A percentile compares a stretch with the other conserved stretches of the same genome.
Evolutionary conservation across 1,140 invertebrate species (phyloP).

Genomic region (Epicauta chinensis): DNA sequence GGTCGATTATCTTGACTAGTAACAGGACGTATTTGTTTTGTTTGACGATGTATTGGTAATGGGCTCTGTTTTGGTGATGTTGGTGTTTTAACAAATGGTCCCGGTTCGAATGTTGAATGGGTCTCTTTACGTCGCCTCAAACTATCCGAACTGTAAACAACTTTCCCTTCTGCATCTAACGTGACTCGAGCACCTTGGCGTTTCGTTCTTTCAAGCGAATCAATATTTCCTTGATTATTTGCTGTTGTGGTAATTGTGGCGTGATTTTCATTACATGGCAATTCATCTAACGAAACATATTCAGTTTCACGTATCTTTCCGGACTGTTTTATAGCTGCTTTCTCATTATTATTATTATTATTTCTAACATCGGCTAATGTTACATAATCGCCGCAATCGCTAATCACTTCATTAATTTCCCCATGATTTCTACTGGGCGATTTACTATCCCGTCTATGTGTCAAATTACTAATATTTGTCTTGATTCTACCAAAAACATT

Average conservation of each 20-base stretch:
- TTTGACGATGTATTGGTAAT: conserved; percentile 40
- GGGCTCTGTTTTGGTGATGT: conserved; percentile 44
- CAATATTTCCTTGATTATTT: conserved; percentile 37
- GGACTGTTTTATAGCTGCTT: conserved; percentile 47
- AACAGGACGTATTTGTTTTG: conserved; percentile 43
- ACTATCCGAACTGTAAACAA: conserved; percentile 85
- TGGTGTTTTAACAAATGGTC: conserved; percentile 59
- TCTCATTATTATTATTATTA: conserved; percentile 59
- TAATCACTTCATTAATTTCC: conserved; percentile 42
- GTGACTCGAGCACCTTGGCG: conserved; percentile 73
- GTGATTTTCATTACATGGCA: conserved; percentile 52
- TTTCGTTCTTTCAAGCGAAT: conserved; percentile 44
- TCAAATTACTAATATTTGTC: conserved; percentile 51
- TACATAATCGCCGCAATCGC: conserved; percentile 73
- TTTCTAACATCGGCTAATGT: conserved; percentile 76
- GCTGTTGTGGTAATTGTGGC: conserved; percentile 36
- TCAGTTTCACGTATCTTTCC: conserved; percentile 58
- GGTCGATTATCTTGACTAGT: conserved; percentile 23
- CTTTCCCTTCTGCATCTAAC: conserved; percentile 80
- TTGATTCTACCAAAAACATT: conserved; percentile 59
- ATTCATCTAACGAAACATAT: conserved; percentile 73
- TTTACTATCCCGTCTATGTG: conserved; percentile 40
- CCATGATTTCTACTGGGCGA: conserved; percentile 19
- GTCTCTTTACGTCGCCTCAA: conserved; percentile 71
- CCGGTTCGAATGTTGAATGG: conserved; percentile 79